Evolutionary conservation across 2,797 vertebrate species (phyloP).

Genomic region (Sarcoramphus papa): DNA sequence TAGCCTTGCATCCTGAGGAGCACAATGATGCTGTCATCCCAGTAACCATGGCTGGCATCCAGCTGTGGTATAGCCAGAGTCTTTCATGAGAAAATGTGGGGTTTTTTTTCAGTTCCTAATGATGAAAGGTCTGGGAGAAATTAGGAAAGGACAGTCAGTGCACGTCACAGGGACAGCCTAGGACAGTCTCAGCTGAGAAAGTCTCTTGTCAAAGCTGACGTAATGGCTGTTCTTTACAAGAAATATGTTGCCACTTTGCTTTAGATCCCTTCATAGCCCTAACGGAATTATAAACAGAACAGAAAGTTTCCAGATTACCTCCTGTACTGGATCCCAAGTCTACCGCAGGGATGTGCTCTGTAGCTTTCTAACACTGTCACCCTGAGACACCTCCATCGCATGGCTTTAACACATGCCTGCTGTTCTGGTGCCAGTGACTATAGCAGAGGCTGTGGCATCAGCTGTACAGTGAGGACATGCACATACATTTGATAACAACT

Average conservation of each 20-base stretch:
- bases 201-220: background rate
- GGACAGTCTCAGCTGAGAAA: background rate
- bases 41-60: background rate
- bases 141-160: background rate
- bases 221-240: background rate
- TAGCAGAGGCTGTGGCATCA: background rate
- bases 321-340: background rate
- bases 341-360: background rate
- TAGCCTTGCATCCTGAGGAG: background rate
- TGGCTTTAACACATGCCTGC: background rate
- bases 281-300: background rate
- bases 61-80: background rate
- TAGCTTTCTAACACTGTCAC: background rate
- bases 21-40: background rate
- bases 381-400: background rate
- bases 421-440: rapidly evolving
- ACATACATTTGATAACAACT: background rate
- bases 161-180: background rate
- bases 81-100: background rate
- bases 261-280: background rate
- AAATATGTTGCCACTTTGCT: background rate
- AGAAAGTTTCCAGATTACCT: background rate
- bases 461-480: background rate
- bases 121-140: background rate
- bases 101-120: background rate